Percentiles rank a stretch among this genome's conserved stretches.
Conservation (phyloP, 2,113 vertebrate genomes). For the Melanocharis versteri region DNA sequence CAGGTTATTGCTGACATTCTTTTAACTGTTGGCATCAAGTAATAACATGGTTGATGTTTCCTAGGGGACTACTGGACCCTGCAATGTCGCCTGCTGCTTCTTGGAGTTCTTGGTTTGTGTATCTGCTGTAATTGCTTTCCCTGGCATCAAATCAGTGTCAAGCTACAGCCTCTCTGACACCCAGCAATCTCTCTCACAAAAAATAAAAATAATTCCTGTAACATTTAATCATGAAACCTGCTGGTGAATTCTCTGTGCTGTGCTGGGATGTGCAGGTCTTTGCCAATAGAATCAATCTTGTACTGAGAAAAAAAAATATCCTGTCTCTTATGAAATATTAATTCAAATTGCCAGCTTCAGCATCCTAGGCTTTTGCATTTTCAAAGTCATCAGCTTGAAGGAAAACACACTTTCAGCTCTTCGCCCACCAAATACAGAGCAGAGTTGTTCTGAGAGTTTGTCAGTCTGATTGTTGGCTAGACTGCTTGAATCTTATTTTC, state of each 20-base stretch:
- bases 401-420: slow-evolving; percentile 1
- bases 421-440: background rate
- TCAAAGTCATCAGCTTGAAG: background rate
- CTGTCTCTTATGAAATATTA: background rate
- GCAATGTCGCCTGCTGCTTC: background rate
- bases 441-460: background rate
- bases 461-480: background rate
- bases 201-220: slow-evolving; percentile 6
- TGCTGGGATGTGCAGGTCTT: background rate
- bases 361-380: slow-evolving; percentile 15
- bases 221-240: background rate
- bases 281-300: background rate
- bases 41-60: slow-evolving; percentile 21
- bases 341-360: slow-evolving; percentile 3
- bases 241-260: background rate
- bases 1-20: slow-evolving; percentile 13
- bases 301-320: background rate
- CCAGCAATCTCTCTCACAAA: background rate
- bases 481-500: slow-evolving; percentile 29
- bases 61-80: slow-evolving; percentile 14
- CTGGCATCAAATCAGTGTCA: slow-evolving; percentile 10
- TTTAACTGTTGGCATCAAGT: background rate
- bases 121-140: slow-evolving; percentile 36
- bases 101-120: background rate
- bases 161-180: background rate